Percentiles rank a stretch among this genome's conserved stretches.
These are phyloP conservation scores for Phodopus roborovskii DNA, from an alignment of 2,113 vertebrate genomes.

Conservation along the genomic window DNA sequence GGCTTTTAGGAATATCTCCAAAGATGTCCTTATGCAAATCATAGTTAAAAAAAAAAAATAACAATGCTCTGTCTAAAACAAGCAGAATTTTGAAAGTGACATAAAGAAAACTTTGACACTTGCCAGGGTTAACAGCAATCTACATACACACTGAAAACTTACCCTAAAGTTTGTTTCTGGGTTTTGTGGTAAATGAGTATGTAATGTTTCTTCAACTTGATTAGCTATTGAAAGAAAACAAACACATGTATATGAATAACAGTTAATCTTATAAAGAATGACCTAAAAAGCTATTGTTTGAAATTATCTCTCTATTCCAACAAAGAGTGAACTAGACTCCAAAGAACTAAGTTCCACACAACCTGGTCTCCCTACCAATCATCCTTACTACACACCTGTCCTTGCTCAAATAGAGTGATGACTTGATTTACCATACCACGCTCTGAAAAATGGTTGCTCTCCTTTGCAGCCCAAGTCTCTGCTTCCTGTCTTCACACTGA, in stretches of 20 bases:
- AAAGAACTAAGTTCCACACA: slow-evolving; percentile 45
- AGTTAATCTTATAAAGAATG: slow-evolving; percentile 80
- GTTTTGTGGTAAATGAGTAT: slow-evolving; percentile 91
- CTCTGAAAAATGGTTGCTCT: slow-evolving; percentile 51
- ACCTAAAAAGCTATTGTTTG: slow-evolving; percentile 78
- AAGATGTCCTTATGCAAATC: slow-evolving; percentile 73
- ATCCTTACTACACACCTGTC: slow-evolving; percentile 3
- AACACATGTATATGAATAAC: slow-evolving; percentile 88
- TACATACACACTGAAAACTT: slow-evolving; percentile 85
- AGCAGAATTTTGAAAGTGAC: slow-evolving; percentile 77
- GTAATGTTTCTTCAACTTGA: slow-evolving; percentile 92
- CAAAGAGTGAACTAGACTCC: slow-evolving; percentile 61
- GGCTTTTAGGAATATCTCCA: slow-evolving; percentile 58
- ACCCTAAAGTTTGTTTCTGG: slow-evolving; percentile 93
- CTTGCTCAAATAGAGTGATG: slow-evolving; percentile 19
- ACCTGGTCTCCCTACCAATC: slow-evolving; percentile 26
- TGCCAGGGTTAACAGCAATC: slow-evolving; percentile 79
- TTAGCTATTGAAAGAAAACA: slow-evolving; percentile 89
- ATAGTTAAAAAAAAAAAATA: background rate
- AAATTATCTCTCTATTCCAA: slow-evolving; percentile 73
- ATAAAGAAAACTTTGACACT: slow-evolving; percentile 81
- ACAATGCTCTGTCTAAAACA: slow-evolving; percentile 67
- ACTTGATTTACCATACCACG: slow-evolving; percentile 38
- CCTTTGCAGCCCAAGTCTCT: background rate
- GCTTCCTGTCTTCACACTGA: slow-evolving; percentile 12